Conservation (phyloP, 2,113 vertebrate species). For the Puffinus mauretanicus region DNA sequence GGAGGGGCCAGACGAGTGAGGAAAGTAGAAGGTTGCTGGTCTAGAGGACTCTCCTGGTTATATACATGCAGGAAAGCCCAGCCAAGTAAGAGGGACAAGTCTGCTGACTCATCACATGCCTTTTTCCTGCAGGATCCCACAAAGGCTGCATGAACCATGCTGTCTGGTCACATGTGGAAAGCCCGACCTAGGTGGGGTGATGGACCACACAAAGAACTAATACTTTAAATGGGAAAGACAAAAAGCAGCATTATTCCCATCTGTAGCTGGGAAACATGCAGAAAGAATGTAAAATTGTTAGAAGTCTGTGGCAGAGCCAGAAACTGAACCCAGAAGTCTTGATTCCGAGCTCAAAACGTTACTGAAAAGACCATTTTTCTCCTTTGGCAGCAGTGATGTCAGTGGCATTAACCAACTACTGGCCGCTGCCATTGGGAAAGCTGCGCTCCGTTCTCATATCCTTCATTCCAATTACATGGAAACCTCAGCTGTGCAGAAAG, state of each 20-base stretch:
- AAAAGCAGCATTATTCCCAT: background rate
- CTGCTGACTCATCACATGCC: background rate
- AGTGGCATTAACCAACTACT: background rate
- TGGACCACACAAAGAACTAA: background rate
- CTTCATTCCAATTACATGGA: background rate
- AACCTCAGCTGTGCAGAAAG: conserved; percentile 18
- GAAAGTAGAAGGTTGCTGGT: background rate
- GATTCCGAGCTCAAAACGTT: background rate
- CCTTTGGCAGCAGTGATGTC: background rate
- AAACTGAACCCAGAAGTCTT: background rate
- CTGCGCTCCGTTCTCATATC: background rate
- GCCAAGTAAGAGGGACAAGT: background rate
- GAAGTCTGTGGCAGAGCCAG: conserved; percentile 2
- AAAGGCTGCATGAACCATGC: background rate
- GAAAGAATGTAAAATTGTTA: background rate
- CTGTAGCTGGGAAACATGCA: background rate
- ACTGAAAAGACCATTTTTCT: background rate
- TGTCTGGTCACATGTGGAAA: background rate
- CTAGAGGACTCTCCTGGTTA: background rate
- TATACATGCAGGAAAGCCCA: background rate
- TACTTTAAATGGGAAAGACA: background rate
- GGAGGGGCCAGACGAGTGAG: background rate
- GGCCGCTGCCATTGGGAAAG: background rate
- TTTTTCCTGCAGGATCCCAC: background rate
- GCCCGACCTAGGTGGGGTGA: background rate